Base-by-base conservation (phyloP, 2,888 invertebrate species). In the Euphydryas editha region DNA sequence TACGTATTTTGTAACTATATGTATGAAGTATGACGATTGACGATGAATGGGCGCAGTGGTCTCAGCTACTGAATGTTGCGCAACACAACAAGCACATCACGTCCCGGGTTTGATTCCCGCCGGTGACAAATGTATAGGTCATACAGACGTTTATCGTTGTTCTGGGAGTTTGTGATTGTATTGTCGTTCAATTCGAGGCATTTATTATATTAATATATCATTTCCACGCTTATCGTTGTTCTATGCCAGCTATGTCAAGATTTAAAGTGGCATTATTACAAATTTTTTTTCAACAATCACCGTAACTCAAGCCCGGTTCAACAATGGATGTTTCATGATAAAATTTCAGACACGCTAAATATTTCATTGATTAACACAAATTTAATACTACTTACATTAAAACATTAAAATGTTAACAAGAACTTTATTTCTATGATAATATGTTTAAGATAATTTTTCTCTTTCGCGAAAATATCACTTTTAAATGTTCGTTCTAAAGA, bases 241-340 rank as follows among this genome's bases (percentile, higher is more conserved):
- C 63, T 58, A 39, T 57, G 61, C 37, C 2, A 17, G 54, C 30
- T 15, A 24, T 44, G 54, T 59, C 47, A n/a, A 15, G 65, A 62
- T 65, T 59, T 61, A 62, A 61, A 61, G 44, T 49, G 63, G 44
- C 57, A 54, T 46, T 46, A 63, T 47, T 63, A 49, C 57, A 49
- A 55, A 18, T 51, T 62, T 59, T 59, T 68, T 30, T 51, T 30
- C 4, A 46, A 61, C 65, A 59, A 61, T 65, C 57, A 55, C 24
- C 51, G 61, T 61, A 64, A 64, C 63, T 67, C 64, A 64, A 51
- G 57, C 39, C 57, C 36, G 55, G 46, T 13, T 60, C 44, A 60
- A 68, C 57, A 60, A 64, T 68, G 67, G 64, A 68, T 58, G 65
- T n/a, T 20, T 17, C 21, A 47, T 54, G 61, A 60, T 66, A 59